Conservation (phyloP, 2,888 invertebrate genomes). For the Cantharis flavilabris region DNA sequence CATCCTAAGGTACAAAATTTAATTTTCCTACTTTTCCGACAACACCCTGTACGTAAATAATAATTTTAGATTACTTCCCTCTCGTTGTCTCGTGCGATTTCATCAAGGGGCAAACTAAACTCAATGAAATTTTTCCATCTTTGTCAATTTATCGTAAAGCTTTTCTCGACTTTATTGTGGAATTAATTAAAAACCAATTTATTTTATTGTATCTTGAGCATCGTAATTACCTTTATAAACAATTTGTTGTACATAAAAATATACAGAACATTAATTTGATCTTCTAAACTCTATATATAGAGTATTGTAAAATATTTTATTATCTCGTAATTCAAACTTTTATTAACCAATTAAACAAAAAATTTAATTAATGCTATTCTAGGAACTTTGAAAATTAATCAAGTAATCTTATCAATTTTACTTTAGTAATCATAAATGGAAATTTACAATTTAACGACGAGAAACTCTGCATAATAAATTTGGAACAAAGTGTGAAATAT, state of each 20-base stretch:
- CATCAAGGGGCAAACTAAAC: not conserved
- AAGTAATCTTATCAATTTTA: not conserved
- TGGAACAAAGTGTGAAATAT: not conserved
- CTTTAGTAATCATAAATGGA: not conserved
- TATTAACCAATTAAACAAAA: not conserved
- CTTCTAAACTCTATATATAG: not conserved
- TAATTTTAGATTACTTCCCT: not conserved
- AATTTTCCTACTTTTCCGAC: not conserved
- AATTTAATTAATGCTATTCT: not conserved
- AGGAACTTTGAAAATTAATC: not conserved
- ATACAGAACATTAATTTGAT: not conserved
- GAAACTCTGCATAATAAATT: not conserved
- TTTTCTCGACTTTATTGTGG: not conserved
- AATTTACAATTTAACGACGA: not conserved
- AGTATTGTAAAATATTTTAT: not conserved
- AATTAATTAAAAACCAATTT: not conserved
- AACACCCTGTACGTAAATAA: not conserved
- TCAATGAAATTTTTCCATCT: not conserved
- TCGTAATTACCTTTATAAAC: not conserved
- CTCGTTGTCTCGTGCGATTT: not conserved
- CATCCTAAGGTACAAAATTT: not conserved
- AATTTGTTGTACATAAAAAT: not conserved
- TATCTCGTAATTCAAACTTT: not conserved
- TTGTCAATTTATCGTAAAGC: not conserved
- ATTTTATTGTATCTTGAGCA: not conserved